phyloP scores from a whole-genome alignment of 2,113 vertebrate genomes.

The Echinops telfairi region DNA sequence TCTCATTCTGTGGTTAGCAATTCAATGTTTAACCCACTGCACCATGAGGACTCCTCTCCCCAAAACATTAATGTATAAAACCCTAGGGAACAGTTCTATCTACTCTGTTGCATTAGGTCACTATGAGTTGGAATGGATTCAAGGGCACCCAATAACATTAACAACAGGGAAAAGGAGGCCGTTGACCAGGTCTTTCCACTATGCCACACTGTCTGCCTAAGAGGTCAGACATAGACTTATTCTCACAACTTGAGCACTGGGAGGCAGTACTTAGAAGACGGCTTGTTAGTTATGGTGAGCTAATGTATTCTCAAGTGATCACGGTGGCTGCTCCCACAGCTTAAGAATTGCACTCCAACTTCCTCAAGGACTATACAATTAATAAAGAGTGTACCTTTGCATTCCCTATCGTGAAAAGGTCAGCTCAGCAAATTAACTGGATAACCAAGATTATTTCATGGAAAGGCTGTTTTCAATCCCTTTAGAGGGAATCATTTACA shows the following conservation, averaged over 20 bases:
- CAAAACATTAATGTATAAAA: not conserved
- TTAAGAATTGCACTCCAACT: constrained; percentile 55
- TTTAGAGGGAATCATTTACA: constrained; percentile 49
- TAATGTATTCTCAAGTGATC: constrained; percentile 60
- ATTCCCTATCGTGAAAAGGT: constrained; percentile 48
- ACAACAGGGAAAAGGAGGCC: not conserved
- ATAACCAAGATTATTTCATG: constrained; percentile 32
- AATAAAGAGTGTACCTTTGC: not conserved
- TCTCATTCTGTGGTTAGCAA: no score
- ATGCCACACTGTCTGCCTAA: not conserved
- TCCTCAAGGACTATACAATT: constrained; percentile 24
- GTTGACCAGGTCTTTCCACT: not conserved
- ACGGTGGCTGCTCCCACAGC: not conserved
- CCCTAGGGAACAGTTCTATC: not conserved
- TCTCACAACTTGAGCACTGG: constrained; percentile 12
- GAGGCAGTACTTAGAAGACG: not conserved
- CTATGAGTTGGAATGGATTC: not conserved
- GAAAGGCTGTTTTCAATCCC: constrained; percentile 28
- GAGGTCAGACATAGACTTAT: not conserved
- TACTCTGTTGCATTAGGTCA: not conserved
- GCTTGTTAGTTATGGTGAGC: not conserved
- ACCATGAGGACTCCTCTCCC: no score
- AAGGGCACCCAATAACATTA: not conserved
- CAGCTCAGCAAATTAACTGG: constrained; percentile 47
- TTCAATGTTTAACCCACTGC: no score